Percentiles rank a stretch among this genome's conserved stretches.
Conservation (phyloP, 2,888 invertebrate species). For the Globia sparganii region DNA sequence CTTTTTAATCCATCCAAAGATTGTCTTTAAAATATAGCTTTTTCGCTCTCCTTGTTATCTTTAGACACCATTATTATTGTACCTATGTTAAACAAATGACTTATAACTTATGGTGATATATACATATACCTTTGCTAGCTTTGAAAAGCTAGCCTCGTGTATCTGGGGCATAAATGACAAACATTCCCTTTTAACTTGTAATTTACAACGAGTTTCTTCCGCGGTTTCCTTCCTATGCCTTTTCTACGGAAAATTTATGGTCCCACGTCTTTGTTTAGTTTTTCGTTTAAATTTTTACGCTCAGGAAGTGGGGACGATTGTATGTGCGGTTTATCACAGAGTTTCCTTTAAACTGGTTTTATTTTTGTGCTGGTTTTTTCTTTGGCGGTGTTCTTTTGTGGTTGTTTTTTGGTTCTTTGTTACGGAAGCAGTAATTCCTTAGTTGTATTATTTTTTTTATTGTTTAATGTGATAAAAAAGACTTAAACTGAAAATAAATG, state of each 20-base stretch:
- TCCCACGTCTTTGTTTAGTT: constrained; percentile 53
- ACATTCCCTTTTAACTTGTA: constrained; percentile 41
- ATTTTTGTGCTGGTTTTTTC: constrained; percentile 6
- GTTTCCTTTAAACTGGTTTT: constrained; percentile 46
- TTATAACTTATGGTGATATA: too few relatives aligned
- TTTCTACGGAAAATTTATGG: constrained; percentile 58
- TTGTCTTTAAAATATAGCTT: too few relatives aligned
- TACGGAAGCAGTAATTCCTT: background rate
- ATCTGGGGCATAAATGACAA: constrained; percentile 30
- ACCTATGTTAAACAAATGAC: too few relatives aligned
- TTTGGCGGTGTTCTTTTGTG: constrained; percentile 3
- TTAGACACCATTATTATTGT: too few relatives aligned
- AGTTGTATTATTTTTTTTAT: background rate
- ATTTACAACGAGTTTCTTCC: constrained; percentile 61
- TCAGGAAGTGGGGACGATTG: constrained; percentile 31
- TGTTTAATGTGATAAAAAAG: background rate
- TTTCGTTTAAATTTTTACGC: constrained; percentile 55
- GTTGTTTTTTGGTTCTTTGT: constrained; percentile 4
- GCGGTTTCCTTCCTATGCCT: constrained; percentile 58
- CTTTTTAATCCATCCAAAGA: too few relatives aligned
- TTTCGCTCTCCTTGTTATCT: too few relatives aligned
- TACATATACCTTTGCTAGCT: background rate
- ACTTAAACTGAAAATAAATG: background rate
- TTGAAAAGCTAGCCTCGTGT: background rate
- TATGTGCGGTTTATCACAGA: constrained; percentile 42